Percentiles rank a stretch among this genome's conserved stretches.
Evolutionary conservation across 2,888 invertebrate genomes (phyloP).

Genomic region (Sabatieria punctata): DNA sequence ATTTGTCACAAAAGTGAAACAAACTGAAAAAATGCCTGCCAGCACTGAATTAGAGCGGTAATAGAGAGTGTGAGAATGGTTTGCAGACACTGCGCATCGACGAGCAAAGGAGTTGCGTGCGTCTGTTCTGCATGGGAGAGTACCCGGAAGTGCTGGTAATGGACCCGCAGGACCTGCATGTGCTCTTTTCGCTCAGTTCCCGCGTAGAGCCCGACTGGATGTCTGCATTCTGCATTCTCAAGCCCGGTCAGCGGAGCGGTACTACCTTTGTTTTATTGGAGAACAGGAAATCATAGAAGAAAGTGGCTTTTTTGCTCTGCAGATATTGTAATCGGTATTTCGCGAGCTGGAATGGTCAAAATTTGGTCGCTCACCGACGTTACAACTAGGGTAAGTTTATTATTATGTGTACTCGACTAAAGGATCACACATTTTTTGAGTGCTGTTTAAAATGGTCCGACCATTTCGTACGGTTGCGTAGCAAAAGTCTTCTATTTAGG

Average conservation of each 20-base stretch:
- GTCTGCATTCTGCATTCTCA: constrained; percentile 69
- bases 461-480: neutral
- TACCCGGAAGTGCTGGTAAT: constrained; percentile 92
- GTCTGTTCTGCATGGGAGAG: constrained; percentile 86
- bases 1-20: too few species aligned
- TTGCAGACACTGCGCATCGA: constrained; percentile 7
- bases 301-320: too few species aligned
- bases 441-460: neutral
- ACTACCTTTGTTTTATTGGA: too few species aligned
- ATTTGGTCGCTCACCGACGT: constrained; percentile 26
- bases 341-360: constrained; percentile 27
- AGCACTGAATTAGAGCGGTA: too few species aligned
- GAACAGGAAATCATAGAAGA: too few species aligned
- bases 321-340: constrained; percentile 25
- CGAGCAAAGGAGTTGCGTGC: constrained; percentile 32
- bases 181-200: constrained; percentile 70
- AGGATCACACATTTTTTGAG: neutral
- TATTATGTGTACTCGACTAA: constrained; percentile 6
- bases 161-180: constrained; percentile 85
- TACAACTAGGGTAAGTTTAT: constrained; percentile 17
- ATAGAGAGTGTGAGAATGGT: too few species aligned
- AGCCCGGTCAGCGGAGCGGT: constrained; percentile 50
- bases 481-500: constrained; percentile 12
- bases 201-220: constrained; percentile 97
- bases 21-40: too few species aligned